Percentiles rank a stretch among this genome's conserved stretches.
Conservation (phyloP, 2,888 invertebrate genomes). For the Conchocele bisecta region DNA sequence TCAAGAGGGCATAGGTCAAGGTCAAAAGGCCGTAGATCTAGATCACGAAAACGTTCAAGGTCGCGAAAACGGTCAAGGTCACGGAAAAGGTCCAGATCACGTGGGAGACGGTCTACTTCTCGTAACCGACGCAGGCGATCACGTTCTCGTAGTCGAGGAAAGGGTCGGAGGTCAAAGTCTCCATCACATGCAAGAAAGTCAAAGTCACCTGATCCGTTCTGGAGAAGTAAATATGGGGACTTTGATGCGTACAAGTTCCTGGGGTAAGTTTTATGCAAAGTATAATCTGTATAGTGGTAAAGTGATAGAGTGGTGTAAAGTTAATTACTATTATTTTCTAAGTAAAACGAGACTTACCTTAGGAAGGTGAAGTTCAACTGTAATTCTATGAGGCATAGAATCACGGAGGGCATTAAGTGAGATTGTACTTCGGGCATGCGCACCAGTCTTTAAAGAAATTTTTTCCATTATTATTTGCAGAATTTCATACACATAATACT, state of each 20-base stretch:
- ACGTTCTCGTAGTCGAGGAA: no score
- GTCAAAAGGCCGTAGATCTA: constrained; percentile 20
- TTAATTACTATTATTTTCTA: no score
- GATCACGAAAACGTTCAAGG: constrained; percentile 19
- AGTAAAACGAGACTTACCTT: no score
- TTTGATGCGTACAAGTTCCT: constrained; percentile 56
- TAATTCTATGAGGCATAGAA: no score
- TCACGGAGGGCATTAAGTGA: no score
- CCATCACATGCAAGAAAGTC: constrained; percentile 8
- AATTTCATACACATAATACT: no score
- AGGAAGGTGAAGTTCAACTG: no score
- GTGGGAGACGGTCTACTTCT: neutral
- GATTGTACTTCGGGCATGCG: no score
- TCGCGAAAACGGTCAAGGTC: constrained; percentile 33
- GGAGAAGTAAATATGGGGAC: constrained; percentile 56
- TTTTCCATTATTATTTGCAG: no score
- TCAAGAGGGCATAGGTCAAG: constrained; percentile 43
- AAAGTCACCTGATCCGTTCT: constrained; percentile 42
- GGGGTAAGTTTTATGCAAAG: constrained; percentile 13
- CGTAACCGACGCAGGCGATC: no score
- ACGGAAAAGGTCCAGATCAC: constrained; percentile 22
- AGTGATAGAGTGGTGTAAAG: no score
- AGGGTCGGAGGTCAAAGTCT: constrained; percentile 17
- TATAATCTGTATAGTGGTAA: neutral
- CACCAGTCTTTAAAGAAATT: no score